Evolutionary conservation across 2,113 vertebrate genomes (phyloP).

Genomic region (Patagioenas fasciata): DNA sequence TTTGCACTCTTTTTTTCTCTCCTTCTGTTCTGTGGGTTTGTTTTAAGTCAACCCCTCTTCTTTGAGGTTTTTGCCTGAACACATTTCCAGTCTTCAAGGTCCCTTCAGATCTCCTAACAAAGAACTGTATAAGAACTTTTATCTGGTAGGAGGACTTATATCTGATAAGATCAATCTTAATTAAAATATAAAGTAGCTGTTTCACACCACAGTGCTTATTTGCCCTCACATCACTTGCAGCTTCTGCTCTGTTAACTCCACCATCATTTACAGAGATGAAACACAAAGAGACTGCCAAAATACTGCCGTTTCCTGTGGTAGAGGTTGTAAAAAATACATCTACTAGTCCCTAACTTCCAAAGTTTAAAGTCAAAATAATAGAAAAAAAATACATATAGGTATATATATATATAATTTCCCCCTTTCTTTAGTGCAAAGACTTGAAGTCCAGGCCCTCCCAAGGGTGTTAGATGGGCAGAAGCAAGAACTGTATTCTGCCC

Average conservation of each 20-base stretch:
- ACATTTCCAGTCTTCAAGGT: background rate
- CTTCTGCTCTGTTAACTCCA: background rate
- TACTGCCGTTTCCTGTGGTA: background rate
- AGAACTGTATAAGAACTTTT: background rate
- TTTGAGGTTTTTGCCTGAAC: background rate
- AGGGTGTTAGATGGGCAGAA: background rate
- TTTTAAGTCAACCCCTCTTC: background rate
- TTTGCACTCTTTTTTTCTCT: background rate
- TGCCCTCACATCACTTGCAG: background rate
- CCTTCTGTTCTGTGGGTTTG: background rate
- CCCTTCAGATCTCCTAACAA: background rate
- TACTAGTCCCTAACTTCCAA: background rate
- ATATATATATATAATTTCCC: background rate
- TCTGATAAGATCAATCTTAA: background rate
- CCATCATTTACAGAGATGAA: background rate
- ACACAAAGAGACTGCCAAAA: background rate
- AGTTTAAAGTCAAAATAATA: background rate
- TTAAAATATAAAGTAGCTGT: background rate
- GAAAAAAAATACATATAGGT: background rate
- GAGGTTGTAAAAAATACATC: background rate
- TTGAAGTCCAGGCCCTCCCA: background rate
- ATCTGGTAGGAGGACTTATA: background rate
- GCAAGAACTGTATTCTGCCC: background rate
- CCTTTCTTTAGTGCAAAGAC: background rate
- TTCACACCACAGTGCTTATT: background rate